These are phyloP conservation scores for Archips xylosteana DNA, from an alignment of 2,888 invertebrate species.

Conservation along the genomic window DNA sequence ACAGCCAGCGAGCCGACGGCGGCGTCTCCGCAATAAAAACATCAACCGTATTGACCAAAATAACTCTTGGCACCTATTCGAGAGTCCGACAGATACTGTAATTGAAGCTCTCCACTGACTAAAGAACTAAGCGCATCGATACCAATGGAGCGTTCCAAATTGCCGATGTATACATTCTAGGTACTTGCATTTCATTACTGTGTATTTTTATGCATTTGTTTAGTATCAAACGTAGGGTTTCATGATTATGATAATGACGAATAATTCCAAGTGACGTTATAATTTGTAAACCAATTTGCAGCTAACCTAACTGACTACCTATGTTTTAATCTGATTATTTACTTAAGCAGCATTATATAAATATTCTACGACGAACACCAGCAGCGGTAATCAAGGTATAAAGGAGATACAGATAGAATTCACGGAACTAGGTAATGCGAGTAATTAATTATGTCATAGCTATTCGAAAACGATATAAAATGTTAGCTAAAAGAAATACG, in stretches of 20 bases:
- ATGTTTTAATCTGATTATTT: no score
- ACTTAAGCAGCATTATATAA: background rate
- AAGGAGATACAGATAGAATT: background rate
- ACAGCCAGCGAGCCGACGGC: slow-evolving; percentile 63
- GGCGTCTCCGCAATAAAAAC: slow-evolving; percentile 83
- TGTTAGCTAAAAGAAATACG: background rate
- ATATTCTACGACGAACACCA: background rate
- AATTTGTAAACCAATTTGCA: background rate
- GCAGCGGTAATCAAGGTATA: no score
- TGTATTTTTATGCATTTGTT: background rate
- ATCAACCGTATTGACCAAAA: slow-evolving; percentile 83
- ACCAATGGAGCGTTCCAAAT: slow-evolving; percentile 22
- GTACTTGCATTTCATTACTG: background rate
- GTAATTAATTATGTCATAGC: background rate
- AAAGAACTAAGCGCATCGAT: slow-evolving; percentile 33
- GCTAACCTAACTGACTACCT: no score
- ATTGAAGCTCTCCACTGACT: slow-evolving; percentile 62
- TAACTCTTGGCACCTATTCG: slow-evolving; percentile 83
- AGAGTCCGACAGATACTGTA: slow-evolving; percentile 73
- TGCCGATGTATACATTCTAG: background rate
- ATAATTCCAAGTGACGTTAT: background rate
- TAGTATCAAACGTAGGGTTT: background rate
- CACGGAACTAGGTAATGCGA: background rate
- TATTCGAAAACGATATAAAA: background rate
- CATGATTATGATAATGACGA: background rate